Evolutionary conservation across 2,113 vertebrate genomes (phyloP), one percentile per base, ranked within the genome.

Genomic region (Chelonoidis abingdonii): DNA sequence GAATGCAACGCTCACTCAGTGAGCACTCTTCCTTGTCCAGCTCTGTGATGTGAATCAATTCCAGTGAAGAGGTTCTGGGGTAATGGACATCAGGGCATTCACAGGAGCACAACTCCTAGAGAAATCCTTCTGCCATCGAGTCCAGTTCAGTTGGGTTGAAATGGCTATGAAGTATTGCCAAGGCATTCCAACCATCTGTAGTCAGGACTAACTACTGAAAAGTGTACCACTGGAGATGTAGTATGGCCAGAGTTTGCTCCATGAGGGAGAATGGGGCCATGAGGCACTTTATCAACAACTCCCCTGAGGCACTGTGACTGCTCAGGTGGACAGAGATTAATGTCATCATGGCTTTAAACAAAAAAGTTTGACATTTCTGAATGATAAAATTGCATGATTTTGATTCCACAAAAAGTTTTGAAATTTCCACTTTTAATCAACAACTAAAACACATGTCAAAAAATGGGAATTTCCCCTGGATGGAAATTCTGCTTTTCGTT

Each of bases 401-500:
- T 92, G 16, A 59, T 6, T 79, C 24, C n/a, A 57, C 9, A 31
- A 84, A 92, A 94, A 93, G 2, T 21, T 94, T 89, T 69, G 80
- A 90, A 95, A 96, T 53, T 8, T 83, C 84, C 81, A 11, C 7
- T 76, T 27, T 83, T 90, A 50, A 35, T 93, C 86, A 92, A 86
- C 89, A 75, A 83, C 22, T 44, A 76, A 72, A 96, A 78, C 25
- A 19, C 83, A 57, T 85, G 49, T 19, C 88, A 57, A 92, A 91
- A 92, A 83, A 82, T 53, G 86, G 83, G 96, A 84, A 38, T 86
- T 93, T 94, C 84, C 10, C 89, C 31, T 72, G 80, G 53, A 80
- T 53, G 80, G 83, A 93, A 94, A 89, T 56, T 93, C 94, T 56
- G 54, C 62, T 86, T 93, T 93, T 65, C 24, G 86, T 47, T 31